phyloP scores from a whole-genome alignment of 2,888 invertebrate species.

The Macrosiphum euphorbiae region DNA sequence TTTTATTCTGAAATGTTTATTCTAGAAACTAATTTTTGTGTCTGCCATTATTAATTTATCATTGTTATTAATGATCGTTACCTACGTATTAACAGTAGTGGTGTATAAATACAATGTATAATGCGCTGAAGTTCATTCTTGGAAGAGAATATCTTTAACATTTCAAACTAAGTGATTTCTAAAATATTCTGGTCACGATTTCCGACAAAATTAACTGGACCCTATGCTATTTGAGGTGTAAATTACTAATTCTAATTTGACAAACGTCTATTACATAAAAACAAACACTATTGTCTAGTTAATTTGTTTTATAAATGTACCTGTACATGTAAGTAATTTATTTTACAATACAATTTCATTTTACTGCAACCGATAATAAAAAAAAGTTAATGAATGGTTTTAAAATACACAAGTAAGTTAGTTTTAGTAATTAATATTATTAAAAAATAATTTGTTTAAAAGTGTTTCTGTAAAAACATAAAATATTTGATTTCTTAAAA shows the following conservation, averaged over 20 bases:
- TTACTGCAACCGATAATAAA: not conserved
- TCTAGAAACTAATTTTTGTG: not conserved
- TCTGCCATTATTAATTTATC: not conserved
- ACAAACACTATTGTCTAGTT: not conserved
- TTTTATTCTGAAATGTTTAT: not conserved
- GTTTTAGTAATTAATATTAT: not conserved
- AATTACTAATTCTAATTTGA: not conserved
- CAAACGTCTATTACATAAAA: not conserved
- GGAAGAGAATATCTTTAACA: not conserved
- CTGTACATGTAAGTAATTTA: not conserved
- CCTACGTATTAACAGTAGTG: not conserved
- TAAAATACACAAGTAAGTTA: not conserved
- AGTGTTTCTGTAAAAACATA: not conserved
- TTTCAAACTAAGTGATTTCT: not conserved
- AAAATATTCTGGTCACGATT: not conserved
- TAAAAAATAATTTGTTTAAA: not conserved
- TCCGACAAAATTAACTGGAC: not conserved
- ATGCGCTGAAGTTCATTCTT: not conserved
- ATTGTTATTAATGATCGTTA: not conserved
- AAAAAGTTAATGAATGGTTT: not conserved
- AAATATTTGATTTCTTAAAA: not conserved
- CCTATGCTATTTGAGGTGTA: constrained; percentile 1
- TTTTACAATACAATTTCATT: not conserved
- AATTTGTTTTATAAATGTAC: not conserved
- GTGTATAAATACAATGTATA: not conserved